Evolutionary conservation across 2,113 vertebrate species (phyloP).

Genomic region (Alectura lathami): DNA sequence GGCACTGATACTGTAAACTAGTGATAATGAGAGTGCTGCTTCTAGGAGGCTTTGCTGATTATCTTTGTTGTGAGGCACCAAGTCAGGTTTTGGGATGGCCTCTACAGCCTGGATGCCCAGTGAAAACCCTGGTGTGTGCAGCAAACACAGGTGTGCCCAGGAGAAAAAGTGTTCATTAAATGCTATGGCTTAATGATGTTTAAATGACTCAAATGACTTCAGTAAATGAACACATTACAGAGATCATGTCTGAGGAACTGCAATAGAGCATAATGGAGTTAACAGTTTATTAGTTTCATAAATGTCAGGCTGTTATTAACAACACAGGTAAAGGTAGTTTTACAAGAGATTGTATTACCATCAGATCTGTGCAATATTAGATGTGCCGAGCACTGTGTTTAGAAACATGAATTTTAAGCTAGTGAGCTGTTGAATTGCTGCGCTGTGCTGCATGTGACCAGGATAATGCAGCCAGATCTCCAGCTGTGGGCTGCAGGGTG

Average conservation of each 20-base stretch:
- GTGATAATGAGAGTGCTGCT: background rate
- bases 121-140: background rate
- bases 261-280: conserved; percentile 4
- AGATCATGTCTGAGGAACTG: background rate
- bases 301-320: conserved; percentile 33
- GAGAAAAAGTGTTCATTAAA: background rate
- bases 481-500: background rate
- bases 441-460: accelerated
- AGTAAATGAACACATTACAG: conserved; percentile 25
- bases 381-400: background rate
- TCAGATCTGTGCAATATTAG: background rate
- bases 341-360: background rate
- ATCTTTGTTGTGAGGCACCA: background rate
- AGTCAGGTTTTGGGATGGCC: background rate
- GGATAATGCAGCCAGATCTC: accelerated
- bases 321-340: background rate
- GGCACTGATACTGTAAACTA: background rate
- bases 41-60: background rate
- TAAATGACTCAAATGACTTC: conserved; percentile 20
- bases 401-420: background rate
- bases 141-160: background rate
- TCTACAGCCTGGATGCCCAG: background rate
- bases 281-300: conserved; percentile 34
- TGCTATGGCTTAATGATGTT: conserved; percentile 17
- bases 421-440: accelerated